Percentiles rank a stretch among this genome's conserved stretches.
These are phyloP conservation scores for Euura saliciscinereae DNA, from an alignment of 1,140 invertebrate genomes.

Conservation along the genomic window DNA sequence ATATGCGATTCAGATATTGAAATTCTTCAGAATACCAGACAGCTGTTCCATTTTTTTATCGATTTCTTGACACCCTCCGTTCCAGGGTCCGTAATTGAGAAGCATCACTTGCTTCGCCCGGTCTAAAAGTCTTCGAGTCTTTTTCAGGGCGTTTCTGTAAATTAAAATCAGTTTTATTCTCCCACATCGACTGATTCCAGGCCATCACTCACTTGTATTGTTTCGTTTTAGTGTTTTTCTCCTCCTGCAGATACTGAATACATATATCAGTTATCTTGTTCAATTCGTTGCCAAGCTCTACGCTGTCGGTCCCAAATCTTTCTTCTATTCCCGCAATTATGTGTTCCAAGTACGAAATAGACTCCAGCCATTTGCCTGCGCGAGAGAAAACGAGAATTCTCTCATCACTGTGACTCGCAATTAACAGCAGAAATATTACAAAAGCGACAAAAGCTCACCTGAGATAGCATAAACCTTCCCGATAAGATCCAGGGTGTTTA, in stretches of 20 bases:
- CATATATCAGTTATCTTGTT: constrained; percentile 57
- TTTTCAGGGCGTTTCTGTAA: constrained; percentile 37
- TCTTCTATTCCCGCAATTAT: constrained; percentile 56
- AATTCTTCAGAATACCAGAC: constrained; percentile 6
- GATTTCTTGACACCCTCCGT: constrained; percentile 39
- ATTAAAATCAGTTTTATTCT: background rate
- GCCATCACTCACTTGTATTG: constrained; percentile 42
- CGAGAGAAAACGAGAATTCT: constrained; percentile 18
- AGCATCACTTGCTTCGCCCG: constrained; percentile 41
- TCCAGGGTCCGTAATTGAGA: constrained; percentile 49
- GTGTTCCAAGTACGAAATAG: constrained; percentile 55
- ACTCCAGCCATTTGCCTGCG: constrained; percentile 51
- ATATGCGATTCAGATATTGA: background rate
- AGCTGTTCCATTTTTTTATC: constrained; percentile 35
- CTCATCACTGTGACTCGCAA: background rate
- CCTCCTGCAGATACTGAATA: constrained; percentile 41
- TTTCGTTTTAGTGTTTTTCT: constrained; percentile 31
- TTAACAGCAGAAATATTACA: background rate
- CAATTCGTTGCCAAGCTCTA: constrained; percentile 65
- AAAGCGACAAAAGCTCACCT: constrained; percentile 42
- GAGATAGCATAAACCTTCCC: constrained; percentile 58
- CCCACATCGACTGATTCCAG: background rate
- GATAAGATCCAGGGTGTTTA: constrained; percentile 58
- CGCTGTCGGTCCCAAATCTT: constrained; percentile 62
- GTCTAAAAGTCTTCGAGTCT: constrained; percentile 38